Base-by-base conservation (phyloP, 2,113 vertebrate species). In the Eptatretus burgeri region DNA sequence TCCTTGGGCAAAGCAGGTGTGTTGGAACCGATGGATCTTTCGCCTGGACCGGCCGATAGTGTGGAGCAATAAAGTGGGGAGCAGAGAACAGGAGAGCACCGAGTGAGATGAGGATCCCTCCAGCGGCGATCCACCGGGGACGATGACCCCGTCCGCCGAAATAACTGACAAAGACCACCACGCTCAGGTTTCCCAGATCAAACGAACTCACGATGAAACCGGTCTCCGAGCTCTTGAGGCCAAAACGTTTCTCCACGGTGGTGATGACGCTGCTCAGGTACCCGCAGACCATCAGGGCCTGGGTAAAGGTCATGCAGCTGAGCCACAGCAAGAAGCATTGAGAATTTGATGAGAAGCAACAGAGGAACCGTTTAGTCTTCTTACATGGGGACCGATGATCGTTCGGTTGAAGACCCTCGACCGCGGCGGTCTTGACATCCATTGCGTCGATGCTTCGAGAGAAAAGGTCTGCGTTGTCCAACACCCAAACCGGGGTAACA, bases 221-320 rank as follows among this genome's bases (percentile, higher is more conserved):
- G 9, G 56, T 17, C 12, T 60, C 56, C n/a, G 56, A 60, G 12
- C 56, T 60, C n/a, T 20, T n/a, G n/a, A 60, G 56, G 56, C 56
- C 19, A 12, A 60, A 60, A 11, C 56, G 56, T 12, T 20, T 60
- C 56, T 60, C 56, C 56, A 60, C 56, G n/a, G 56, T 60, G 56
- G 56, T 60, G 56, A 60, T n/a, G 56, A 60, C 56, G 56, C 56
- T 60, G 56, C 56, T 60, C 56, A 60, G 56, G 56, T 60, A 60
- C 10, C 56, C 56, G 56, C 56, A 17, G n/a, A 60, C 56, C 56
- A 60, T 60, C 9, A 60, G 56, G 9, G 56, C 56, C 56, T 60
- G 56, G 56, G 12, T 60, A 12, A 60, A 60, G 56, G 56, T 60
- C 19, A 60, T n/a, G 56, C 56, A 60, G 56, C 56, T 12, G 56